These are phyloP conservation scores for Steinernema feltiae DNA, from an alignment of 1,140 invertebrate genomes.

Conservation along the genomic window DNA sequence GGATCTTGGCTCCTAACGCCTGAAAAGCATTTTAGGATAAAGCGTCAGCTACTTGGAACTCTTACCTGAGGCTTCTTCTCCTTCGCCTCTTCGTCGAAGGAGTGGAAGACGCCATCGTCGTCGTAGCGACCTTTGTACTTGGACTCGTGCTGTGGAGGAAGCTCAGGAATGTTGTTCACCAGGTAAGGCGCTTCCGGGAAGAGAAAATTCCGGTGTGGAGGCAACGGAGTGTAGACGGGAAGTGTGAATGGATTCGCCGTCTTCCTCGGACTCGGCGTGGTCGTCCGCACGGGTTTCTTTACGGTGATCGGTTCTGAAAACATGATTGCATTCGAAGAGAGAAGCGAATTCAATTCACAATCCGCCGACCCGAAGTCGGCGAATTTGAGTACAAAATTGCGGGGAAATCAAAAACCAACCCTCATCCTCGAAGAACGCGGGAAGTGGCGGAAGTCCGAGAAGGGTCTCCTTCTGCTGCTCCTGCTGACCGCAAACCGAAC, in stretches of 20 bases:
- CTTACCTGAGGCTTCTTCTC: background rate
- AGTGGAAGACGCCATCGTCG: constrained; percentile 8
- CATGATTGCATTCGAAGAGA: too few species aligned
- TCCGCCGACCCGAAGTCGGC: too few species aligned
- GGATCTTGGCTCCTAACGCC: background rate
- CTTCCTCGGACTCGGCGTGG: background rate
- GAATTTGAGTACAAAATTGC: too few species aligned
- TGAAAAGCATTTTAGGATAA: background rate
- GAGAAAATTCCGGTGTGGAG: background rate
- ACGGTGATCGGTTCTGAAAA: background rate
- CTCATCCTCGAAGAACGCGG: background rate
- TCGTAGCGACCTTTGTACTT: constrained; percentile 8
- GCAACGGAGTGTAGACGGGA: background rate
- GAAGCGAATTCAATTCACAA: background rate
- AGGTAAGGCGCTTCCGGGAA: background rate
- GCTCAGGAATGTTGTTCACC: constrained; percentile 7
- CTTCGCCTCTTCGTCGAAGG: constrained; percentile 1
- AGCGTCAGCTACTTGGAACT: background rate
- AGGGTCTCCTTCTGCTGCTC: background rate
- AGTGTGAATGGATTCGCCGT: background rate
- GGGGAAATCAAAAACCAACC: background rate
- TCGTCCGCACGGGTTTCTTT: background rate
- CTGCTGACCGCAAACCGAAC: too few species aligned
- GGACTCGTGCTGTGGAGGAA: background rate
- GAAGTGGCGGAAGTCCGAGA: background rate